These are phyloP conservation scores for Laspeyria flexula DNA, from an alignment of 2,888 invertebrate species.

Conservation along the genomic window DNA sequence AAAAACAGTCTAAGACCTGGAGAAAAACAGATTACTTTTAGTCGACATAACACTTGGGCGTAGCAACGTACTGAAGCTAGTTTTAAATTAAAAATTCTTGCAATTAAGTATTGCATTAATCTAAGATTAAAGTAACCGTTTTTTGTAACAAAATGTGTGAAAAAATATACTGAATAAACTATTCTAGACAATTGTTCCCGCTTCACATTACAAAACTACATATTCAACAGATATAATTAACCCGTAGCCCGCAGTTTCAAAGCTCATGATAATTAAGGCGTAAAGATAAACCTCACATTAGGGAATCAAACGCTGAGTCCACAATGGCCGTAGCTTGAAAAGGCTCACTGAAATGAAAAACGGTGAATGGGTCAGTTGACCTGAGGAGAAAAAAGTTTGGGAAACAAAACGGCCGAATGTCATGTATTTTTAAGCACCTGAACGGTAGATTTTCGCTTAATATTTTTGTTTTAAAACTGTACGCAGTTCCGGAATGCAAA, in stretches of 20 bases:
- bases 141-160: too few species aligned
- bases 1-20: too few species aligned
- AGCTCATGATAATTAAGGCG: conserved; percentile 32
- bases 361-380: neutral
- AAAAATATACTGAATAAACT: too few species aligned
- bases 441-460: neutral
- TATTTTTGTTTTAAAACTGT: neutral
- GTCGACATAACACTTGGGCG: too few species aligned
- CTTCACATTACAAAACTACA: neutral
- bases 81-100: too few species aligned
- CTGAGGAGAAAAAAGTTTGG: neutral
- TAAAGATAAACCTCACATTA: conserved; percentile 43
- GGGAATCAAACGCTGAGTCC: conserved; percentile 32
- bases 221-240: neutral
- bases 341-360: conserved; percentile 36
- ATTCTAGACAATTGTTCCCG: neutral
- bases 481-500: neutral
- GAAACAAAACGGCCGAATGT: neutral
- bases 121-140: too few species aligned
- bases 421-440: neutral
- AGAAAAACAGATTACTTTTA: too few species aligned
- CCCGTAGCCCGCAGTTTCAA: conserved; percentile 22
- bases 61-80: too few species aligned
- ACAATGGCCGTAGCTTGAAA: conserved; percentile 31
- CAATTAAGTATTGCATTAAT: too few species aligned